These are phyloP conservation scores for Autographa gamma DNA, from an alignment of 2,888 invertebrate species.

Conservation along the genomic window DNA sequence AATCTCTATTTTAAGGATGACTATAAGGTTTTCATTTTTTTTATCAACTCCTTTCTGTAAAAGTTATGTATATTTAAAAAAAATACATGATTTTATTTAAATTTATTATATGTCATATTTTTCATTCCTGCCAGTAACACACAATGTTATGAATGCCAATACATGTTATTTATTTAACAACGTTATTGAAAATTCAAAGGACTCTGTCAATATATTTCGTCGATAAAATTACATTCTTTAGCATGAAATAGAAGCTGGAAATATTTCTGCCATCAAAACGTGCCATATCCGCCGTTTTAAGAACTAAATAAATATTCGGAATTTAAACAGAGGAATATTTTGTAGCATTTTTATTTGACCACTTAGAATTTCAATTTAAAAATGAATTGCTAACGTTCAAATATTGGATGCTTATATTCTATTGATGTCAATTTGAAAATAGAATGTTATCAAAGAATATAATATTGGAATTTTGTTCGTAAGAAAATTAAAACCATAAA, in stretches of 20 bases:
- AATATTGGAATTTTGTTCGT: too few relatives aligned
- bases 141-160: not conserved
- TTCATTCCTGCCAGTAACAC: too few relatives aligned
- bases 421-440: too few relatives aligned
- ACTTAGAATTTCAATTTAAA: constrained; percentile 16
- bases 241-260: not conserved
- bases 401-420: not conserved
- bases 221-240: not conserved
- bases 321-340: constrained; percentile 13
- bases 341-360: constrained; percentile 8
- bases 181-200: not conserved
- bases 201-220: not conserved
- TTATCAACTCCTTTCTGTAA: too few relatives aligned
- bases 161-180: not conserved
- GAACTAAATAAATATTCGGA: constrained; percentile 11
- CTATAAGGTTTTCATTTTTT: too few relatives aligned
- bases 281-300: constrained; percentile 8
- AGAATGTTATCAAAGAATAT: too few relatives aligned
- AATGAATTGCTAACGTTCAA: not conserved
- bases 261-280: not conserved
- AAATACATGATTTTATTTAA: too few relatives aligned
- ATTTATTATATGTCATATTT: too few relatives aligned
- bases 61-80: too few relatives aligned
- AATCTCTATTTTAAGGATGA: too few relatives aligned
- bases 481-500: too few relatives aligned